These are phyloP conservation scores for Stomorhina lunata DNA, from an alignment of 2,888 invertebrate species.

Conservation along the genomic window DNA sequence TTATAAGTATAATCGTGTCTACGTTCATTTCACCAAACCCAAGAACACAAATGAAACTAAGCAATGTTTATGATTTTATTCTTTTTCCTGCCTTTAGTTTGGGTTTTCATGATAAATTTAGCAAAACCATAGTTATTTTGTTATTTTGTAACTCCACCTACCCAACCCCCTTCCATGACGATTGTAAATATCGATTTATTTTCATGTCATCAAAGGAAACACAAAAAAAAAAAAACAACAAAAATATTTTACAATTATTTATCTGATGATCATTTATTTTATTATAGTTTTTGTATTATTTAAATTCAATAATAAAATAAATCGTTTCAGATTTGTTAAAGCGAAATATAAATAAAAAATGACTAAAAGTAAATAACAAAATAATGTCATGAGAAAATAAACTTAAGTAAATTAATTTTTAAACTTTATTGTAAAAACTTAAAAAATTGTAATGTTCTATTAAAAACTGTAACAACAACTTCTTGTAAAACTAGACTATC, in stretches of 20 bases:
- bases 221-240: background rate
- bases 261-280: background rate
- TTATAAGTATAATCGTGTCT: background rate
- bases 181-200: conserved; percentile 29
- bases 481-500: too few relatives aligned
- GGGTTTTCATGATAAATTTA: conserved; percentile 21
- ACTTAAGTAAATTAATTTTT: background rate
- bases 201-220: conserved; percentile 4
- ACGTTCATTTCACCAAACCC: background rate
- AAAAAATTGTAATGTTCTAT: too few relatives aligned
- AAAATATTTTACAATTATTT: background rate
- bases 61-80: background rate
- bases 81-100: background rate
- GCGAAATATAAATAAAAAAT: background rate
- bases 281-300: background rate
- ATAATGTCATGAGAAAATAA: background rate
- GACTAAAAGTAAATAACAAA: background rate
- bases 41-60: background rate
- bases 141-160: background rate
- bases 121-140: background rate
- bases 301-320: background rate
- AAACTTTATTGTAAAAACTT: background rate
- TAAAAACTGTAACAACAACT: too few relatives aligned
- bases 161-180: too few relatives aligned
- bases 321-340: background rate